Percentiles rank a stretch among this genome's conserved stretches.
Conservation (phyloP, 2,797 vertebrate species). For the Fringilla coelebs region DNA sequence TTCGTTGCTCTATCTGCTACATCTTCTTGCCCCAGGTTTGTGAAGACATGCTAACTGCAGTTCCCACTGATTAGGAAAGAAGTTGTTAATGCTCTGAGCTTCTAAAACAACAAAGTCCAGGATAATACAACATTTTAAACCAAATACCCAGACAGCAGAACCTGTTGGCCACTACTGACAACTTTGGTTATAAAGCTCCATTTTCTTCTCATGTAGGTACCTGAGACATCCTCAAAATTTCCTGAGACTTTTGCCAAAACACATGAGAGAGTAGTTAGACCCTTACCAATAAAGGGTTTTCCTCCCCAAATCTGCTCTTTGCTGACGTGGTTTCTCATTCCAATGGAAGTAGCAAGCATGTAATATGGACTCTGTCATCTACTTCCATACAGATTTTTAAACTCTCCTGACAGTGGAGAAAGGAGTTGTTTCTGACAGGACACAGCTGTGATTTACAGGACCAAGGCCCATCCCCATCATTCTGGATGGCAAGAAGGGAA, state of each 20-base stretch:
- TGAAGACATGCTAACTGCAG: background rate
- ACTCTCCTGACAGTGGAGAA: background rate
- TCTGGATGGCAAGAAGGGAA: background rate
- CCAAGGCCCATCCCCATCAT: background rate
- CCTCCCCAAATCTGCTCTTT: background rate
- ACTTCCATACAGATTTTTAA: background rate
- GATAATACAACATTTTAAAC: background rate
- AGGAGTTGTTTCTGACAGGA: background rate
- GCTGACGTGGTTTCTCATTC: background rate
- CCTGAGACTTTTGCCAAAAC: background rate
- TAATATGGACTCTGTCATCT: background rate
- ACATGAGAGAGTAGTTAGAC: background rate
- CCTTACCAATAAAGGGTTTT: background rate
- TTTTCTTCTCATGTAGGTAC: background rate
- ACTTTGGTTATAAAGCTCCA: background rate
- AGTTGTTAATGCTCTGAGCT: background rate
- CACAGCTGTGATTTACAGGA: background rate
- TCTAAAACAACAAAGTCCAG: background rate
- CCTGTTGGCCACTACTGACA: background rate
- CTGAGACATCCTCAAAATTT: background rate
- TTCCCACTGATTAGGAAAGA: background rate
- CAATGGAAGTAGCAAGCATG: background rate
- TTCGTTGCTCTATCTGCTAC: background rate
- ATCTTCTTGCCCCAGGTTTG: background rate
- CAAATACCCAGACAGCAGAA: background rate